Evolutionary conservation across 2,888 invertebrate species (phyloP).

Genomic region (Lithophane ornitopus): DNA sequence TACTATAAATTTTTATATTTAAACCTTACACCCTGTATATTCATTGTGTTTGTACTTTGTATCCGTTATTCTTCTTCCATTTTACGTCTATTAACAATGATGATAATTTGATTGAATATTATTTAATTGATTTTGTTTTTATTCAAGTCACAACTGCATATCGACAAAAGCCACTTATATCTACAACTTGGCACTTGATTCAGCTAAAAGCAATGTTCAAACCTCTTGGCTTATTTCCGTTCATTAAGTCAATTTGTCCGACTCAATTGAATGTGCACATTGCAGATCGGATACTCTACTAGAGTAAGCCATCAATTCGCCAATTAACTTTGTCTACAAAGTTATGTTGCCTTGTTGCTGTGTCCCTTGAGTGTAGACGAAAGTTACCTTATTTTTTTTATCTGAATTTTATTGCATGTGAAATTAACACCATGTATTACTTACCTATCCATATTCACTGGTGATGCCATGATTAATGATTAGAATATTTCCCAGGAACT

Average conservation of each 20-base stretch:
- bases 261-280: slow-evolving; percentile 4
- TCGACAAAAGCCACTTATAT: slow-evolving; percentile 11
- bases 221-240: slow-evolving; percentile 17
- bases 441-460: neutral
- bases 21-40: too few species aligned
- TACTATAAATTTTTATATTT: too few species aligned
- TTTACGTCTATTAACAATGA: neutral
- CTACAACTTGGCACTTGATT: slow-evolving; percentile 21
- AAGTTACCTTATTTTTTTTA: neutral
- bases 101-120: neutral
- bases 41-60: neutral
- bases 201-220: slow-evolving; percentile 11
- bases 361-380: neutral
- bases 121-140: neutral
- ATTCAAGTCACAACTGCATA: neutral
- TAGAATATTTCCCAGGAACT: neutral
- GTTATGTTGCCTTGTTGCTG: neutral
- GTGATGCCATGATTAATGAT: neutral
- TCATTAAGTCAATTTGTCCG: slow-evolving; percentile 11
- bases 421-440: neutral
- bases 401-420: neutral
- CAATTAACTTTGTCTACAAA: too few species aligned
- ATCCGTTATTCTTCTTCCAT: neutral
- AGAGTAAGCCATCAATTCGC: neutral
- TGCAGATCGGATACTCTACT: neutral